phyloP scores from a whole-genome alignment of 2,888 invertebrate genomes.

The Sturmia bella region DNA sequence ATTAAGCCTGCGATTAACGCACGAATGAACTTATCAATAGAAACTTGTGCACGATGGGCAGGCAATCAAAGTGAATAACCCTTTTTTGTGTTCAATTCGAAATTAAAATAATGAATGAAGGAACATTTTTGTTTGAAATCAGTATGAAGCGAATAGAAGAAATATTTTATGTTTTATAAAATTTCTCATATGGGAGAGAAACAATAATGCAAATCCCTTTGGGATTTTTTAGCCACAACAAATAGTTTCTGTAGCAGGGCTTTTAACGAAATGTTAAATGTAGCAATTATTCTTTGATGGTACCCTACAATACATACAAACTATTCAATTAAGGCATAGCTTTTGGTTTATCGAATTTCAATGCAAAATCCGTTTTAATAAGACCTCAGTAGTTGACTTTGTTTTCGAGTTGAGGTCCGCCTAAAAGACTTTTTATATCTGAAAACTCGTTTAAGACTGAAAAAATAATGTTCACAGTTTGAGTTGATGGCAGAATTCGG shows the following conservation, averaged over 20 bases:
- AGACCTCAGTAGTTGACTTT: too few species aligned
- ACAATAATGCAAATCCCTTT: constrained; percentile 39
- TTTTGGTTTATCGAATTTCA: too few species aligned
- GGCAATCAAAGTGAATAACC: constrained; percentile 49
- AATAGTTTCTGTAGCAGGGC: constrained; percentile 27
- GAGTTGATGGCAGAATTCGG: too few species aligned
- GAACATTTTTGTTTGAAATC: constrained; percentile 7
- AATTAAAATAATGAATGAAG: constrained; percentile 47
- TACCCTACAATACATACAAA: not conserved
- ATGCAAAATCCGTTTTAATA: too few species aligned
- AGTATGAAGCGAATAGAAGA: constrained; percentile 1
- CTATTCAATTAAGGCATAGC: too few species aligned
- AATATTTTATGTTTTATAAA: constrained; percentile 25
- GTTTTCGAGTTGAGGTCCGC: too few species aligned
- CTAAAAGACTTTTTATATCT: too few species aligned
- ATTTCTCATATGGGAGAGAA: constrained; percentile 18
- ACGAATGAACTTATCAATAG: constrained; percentile 63
- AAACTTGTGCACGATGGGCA: constrained; percentile 14
- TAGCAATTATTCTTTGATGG: not conserved
- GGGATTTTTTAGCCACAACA: constrained; percentile 44
- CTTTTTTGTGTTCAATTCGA: constrained; percentile 35
- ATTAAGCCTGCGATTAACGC: constrained; percentile 64
- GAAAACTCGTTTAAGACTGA: too few species aligned
- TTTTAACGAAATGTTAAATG: not conserved
- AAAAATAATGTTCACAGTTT: too few species aligned